Percentiles rank a stretch among this genome's conserved stretches.
Evolutionary conservation across 2,888 invertebrate genomes (phyloP).

Genomic region (Hydropsyche betteni): DNA sequence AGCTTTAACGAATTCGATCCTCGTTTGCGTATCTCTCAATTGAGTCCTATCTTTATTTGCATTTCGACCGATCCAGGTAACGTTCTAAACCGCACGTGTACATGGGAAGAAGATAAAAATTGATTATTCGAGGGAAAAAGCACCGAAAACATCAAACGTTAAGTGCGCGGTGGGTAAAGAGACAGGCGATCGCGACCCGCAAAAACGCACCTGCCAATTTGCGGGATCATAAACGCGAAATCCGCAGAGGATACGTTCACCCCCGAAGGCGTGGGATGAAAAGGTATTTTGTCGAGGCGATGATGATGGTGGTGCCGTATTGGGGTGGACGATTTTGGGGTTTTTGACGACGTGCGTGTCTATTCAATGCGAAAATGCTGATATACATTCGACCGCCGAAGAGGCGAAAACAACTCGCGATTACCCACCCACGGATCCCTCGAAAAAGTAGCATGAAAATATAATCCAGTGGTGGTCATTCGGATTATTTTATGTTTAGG

Average conservation of each 20-base stretch:
- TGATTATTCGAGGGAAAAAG: conserved; percentile 2
- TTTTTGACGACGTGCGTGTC: conserved; percentile 31
- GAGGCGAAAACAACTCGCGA: conserved; percentile 35
- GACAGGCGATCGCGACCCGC: conserved; percentile 32
- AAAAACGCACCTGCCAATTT: conserved; percentile 17
- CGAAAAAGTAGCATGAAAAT: conserved; percentile 49
- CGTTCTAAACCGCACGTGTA: conserved; percentile 14
- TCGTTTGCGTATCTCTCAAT: conserved; percentile 40
- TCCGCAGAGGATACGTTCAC: neutral
- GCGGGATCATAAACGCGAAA: conserved; percentile 18
- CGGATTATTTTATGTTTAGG: conserved; percentile 43
- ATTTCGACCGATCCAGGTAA: conserved; percentile 22
- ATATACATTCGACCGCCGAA: conserved; percentile 27
- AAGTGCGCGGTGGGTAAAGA: conserved; percentile 14
- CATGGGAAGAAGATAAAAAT: neutral
- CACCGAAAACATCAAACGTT: conserved; percentile 26
- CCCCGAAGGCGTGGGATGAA: neutral
- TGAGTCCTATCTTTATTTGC: conserved; percentile 36
- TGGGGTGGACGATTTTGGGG: conserved; percentile 5
- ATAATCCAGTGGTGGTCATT: conserved; percentile 49
- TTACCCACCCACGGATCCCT: conserved; percentile 21
- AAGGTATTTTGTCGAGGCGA: neutral
- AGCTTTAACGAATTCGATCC: conserved; percentile 16
- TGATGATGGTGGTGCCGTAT: neutral
- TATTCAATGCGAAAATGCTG: conserved; percentile 36